These are phyloP conservation scores for Calyptomena viridis DNA, from an alignment of 2,113 vertebrate species.

Conservation along the genomic window DNA sequence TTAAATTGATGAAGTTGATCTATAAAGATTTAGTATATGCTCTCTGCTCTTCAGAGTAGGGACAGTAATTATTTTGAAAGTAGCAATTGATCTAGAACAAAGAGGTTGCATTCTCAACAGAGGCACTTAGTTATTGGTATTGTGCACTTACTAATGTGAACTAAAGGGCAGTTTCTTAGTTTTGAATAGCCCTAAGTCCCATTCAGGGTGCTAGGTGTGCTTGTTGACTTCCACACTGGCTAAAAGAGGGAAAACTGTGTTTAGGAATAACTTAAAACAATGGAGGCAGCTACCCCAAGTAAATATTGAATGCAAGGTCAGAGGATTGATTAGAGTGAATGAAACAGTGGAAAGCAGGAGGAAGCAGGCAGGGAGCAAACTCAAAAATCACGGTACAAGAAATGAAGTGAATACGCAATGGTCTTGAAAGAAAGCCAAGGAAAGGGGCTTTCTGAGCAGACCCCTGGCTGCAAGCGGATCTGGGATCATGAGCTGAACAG, in stretches of 20 bases:
- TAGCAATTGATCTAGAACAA: rapidly evolving
- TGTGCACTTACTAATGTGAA: background rate
- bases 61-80: background rate
- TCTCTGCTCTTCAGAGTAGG: background rate
- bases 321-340: background rate
- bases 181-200: background rate
- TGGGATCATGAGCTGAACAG: background rate
- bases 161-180: background rate
- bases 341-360: background rate
- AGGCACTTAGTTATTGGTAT: background rate
- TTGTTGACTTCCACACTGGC: background rate
- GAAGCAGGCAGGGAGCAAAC: background rate
- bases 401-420: conserved; percentile 1
- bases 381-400: background rate
- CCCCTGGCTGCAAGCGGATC: background rate
- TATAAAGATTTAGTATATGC: background rate
- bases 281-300: background rate
- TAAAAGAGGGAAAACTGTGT: background rate
- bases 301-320: background rate
- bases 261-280: background rate
- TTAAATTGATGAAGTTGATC: background rate
- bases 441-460: background rate
- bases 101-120: background rate
- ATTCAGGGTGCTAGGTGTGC: background rate
- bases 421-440: conserved; percentile 10